Base-by-base conservation (phyloP, 2,888 invertebrate species). In the Hoplodrina ambigua region DNA sequence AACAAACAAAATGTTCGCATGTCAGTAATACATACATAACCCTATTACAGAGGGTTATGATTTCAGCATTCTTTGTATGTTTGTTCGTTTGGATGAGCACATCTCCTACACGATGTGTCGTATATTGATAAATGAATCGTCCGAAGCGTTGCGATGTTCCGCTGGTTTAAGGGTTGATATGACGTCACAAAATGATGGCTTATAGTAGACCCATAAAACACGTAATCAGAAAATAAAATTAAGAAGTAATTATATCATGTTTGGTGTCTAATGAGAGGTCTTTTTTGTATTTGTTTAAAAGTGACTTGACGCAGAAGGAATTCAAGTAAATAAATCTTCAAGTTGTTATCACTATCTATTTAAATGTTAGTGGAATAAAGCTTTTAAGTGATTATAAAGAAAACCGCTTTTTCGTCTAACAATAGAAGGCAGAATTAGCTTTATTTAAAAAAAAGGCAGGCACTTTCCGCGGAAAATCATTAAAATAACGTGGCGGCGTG, bases 221-320 rank as follows among this genome's bases (percentile, higher is more conserved):
- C 37, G 7, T 37, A 37, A 37, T 37, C 37, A 37, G 25, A 37
- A 37, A 37, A 37, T 8, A 8, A 37, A 37, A 37, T 37, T 37
- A 37, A 37, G n/a, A n/a, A 37, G 37, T 37, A 2, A 37, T 37
- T 37, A 37, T 37, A 37, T 37, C 37, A 8, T 0, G 8, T 37
- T 37, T 37, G 37, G 37, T 37, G 25, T 25, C 25, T 25, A 25
- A 25, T 25, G 25, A 25, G 25, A 25, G 15, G 20, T 69, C 72
- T 79, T 62, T n/a, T 57, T 75, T 60, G 69, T 68, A 73, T 79
- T 72, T 66, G 56, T 63, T 20, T 62, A 68, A 55, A 76, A 44
- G 60, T 20, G 53, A 69, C 25, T 25, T 25, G 25, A 25, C 25
- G 25, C 25, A 1, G 2, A 25, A 8, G 5, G 41, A 25, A 64